Evolutionary conservation across 2,797 vertebrate genomes (phyloP).

Genomic region (Lateolabrax maculatus): DNA sequence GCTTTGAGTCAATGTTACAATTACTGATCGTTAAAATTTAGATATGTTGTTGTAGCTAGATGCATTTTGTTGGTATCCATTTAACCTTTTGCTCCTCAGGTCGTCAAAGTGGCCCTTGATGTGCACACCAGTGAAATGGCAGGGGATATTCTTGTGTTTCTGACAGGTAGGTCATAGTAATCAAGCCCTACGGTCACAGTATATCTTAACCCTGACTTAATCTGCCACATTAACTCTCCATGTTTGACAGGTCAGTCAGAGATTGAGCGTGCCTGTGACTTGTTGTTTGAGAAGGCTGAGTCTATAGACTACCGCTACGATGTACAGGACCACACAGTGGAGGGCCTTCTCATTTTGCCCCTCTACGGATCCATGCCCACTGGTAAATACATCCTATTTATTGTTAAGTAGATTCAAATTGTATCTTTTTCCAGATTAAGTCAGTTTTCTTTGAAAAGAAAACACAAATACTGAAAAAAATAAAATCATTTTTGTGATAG

Average conservation of each 20-base stretch:
- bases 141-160: constrained; percentile 97
- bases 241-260: constrained; percentile 91
- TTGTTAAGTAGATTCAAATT: background rate
- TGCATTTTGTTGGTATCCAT: background rate
- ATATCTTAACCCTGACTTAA: background rate
- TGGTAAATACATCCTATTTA: constrained; percentile 81
- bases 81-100: constrained; percentile 79
- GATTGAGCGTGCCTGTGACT: constrained; percentile 95
- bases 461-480: background rate
- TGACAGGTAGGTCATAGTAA: constrained; percentile 88
- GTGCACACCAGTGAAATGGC: constrained; percentile 92
- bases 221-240: background rate
- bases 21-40: background rate
- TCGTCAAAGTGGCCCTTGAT: constrained; percentile 92
- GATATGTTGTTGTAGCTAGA: background rate
- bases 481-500: constrained; percentile 70
- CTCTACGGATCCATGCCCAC: constrained; percentile 98
- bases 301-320: constrained; percentile 94
- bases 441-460: background rate
- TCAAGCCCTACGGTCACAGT: background rate
- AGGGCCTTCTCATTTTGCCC: constrained; percentile 95
- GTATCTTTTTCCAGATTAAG: background rate
- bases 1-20: background rate
- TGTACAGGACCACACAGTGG: constrained; percentile 89
- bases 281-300: constrained; percentile 94